These are phyloP conservation scores for Polymixis flavicincta DNA, from an alignment of 2,888 invertebrate genomes.

Conservation along the genomic window DNA sequence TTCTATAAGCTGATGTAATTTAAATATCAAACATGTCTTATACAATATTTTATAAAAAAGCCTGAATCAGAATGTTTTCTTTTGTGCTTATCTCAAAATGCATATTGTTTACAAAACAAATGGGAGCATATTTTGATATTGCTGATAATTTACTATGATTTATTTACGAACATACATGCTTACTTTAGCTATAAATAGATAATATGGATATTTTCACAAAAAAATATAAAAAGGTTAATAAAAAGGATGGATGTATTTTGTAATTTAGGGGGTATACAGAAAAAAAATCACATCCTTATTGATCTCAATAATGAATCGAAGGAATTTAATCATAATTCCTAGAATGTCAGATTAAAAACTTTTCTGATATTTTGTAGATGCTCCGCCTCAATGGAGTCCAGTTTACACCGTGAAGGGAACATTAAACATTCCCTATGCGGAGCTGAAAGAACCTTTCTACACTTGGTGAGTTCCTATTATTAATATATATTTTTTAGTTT, in stretches of 20 bases:
- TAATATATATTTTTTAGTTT: too few species aligned
- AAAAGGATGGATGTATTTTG: too few species aligned
- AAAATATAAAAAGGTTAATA: background rate
- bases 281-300: background rate
- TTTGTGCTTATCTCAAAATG: slow-evolving; percentile 26
- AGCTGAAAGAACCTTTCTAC: slow-evolving; percentile 97
- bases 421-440: slow-evolving; percentile 97
- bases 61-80: background rate
- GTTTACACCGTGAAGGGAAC: slow-evolving; percentile 94
- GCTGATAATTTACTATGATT: slow-evolving; percentile 5
- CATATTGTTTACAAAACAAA: background rate
- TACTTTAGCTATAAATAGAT: background rate
- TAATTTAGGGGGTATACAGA: background rate
- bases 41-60: slow-evolving; percentile 3
- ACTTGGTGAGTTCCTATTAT: slow-evolving; percentile 92
- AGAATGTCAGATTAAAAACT: background rate
- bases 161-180: background rate
- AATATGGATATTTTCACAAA: background rate
- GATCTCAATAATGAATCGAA: background rate
- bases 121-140: background rate
- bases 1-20: background rate
- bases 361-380: slow-evolving; percentile 68
- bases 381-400: slow-evolving; percentile 92
- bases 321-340: background rate
- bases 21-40: background rate